phyloP scores from a whole-genome alignment of 2,797 vertebrate species.

The Intellagama lesueurii region DNA sequence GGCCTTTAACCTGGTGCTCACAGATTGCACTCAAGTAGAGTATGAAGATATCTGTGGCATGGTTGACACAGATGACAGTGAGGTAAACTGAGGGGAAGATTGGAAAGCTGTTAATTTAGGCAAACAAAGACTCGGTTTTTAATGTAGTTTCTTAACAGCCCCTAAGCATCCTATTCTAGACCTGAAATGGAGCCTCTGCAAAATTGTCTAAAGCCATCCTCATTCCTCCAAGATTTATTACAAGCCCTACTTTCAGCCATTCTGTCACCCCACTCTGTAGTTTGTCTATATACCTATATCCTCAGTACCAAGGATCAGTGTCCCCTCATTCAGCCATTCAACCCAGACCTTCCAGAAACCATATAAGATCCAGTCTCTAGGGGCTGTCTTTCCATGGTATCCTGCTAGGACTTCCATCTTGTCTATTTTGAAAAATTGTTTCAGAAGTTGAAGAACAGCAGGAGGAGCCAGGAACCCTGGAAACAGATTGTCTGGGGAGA shows the following conservation, averaged over 20 bases:
- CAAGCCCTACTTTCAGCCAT: no score
- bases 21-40: neutral
- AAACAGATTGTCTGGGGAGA: slow-evolving; percentile 51
- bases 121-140: neutral
- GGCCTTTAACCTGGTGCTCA: neutral
- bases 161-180: neutral
- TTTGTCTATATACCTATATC: no score
- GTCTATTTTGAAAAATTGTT: slow-evolving; percentile 31
- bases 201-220: neutral
- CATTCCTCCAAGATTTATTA: neutral
- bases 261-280: no score
- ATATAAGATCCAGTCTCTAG: neutral
- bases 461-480: slow-evolving; percentile 58
- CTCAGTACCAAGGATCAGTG: no score
- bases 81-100: neutral
- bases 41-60: neutral
- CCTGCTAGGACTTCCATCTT: neutral
- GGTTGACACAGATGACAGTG: neutral
- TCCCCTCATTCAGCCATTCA: neutral
- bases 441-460: slow-evolving; percentile 66
- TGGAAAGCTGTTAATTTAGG: neutral
- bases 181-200: neutral
- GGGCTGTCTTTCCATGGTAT: neutral
- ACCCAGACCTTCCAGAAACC: neutral
- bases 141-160: neutral